A percentile compares a stretch with the other conserved stretches of the same genome.
These are phyloP conservation scores for Chaitophorus viminalis DNA, from an alignment of 2,888 invertebrate species.

Conservation along the genomic window DNA sequence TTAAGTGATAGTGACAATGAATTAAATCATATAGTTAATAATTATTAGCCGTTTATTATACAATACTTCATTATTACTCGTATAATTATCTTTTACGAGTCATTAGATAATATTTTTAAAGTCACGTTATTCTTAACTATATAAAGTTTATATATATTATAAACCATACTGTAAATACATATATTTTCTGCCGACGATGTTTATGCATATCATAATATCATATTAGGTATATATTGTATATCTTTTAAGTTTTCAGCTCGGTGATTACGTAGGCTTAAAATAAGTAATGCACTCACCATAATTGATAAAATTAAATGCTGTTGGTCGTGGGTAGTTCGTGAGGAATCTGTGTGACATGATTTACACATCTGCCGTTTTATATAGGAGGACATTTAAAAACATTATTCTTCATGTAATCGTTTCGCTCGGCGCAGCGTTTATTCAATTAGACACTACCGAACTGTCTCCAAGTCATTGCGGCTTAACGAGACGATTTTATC, in stretches of 20 bases:
- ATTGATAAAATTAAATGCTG: not conserved
- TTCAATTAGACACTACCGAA: too few relatives aligned
- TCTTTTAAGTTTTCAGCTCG: not conserved
- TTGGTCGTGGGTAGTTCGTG: not conserved
- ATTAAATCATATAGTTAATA: not conserved
- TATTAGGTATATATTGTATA: not conserved
- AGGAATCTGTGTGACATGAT: not conserved
- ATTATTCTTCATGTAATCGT: too few relatives aligned
- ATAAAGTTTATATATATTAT: too few relatives aligned
- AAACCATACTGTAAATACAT: not conserved
- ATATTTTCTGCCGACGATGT: not conserved
- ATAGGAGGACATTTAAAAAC: not conserved
- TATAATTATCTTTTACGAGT: not conserved
- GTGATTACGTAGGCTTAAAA: not conserved
- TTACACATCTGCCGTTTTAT: not conserved
- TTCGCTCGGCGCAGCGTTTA: too few relatives aligned
- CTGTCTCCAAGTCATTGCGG: too few relatives aligned
- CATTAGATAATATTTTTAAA: not conserved
- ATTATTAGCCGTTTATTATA: not conserved
- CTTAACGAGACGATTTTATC: too few relatives aligned
- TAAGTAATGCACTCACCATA: not conserved
- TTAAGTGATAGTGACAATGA: not conserved
- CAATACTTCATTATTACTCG: not conserved
- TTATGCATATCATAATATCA: not conserved
- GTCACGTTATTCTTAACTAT: not conserved